These are phyloP conservation scores for Bradypodion pumilum DNA, from an alignment of 2,797 vertebrate genomes.

Conservation along the genomic window DNA sequence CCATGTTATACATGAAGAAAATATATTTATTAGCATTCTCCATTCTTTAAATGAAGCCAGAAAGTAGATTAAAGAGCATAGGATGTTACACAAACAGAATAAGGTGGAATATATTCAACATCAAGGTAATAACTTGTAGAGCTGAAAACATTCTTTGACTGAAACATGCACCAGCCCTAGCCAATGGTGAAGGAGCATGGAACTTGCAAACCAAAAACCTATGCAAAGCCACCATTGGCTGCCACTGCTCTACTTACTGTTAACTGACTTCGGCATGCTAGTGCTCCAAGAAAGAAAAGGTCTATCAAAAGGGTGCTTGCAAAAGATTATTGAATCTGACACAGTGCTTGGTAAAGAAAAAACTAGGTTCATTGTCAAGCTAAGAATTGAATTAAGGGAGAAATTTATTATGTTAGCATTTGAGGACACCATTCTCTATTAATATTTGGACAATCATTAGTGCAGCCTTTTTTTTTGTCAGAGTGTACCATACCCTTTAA, in stretches of 20 bases:
- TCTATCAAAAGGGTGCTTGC: constrained; percentile 33
- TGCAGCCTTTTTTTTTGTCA: constrained; percentile 49
- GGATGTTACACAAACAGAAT: constrained; percentile 30
- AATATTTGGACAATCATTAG: constrained; percentile 36
- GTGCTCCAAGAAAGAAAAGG: constrained; percentile 50
- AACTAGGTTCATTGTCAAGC: constrained; percentile 48
- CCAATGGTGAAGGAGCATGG: background rate
- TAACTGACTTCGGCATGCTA: constrained; percentile 38
- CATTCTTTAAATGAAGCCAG: constrained; percentile 27
- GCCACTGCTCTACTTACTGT: constrained; percentile 29
- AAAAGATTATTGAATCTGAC: constrained; percentile 43
- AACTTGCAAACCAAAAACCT: background rate
- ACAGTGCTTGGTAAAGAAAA: background rate
- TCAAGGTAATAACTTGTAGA: background rate
- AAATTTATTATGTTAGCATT: constrained; percentile 39
- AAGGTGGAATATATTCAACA: constrained; percentile 45
- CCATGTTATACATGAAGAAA: background rate
- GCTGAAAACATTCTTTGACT: background rate
- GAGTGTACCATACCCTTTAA: constrained; percentile 37
- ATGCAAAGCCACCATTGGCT: background rate
- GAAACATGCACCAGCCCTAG: background rate
- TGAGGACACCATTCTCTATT: constrained; percentile 43
- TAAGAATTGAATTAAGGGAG: constrained; percentile 30
- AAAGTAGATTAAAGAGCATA: constrained; percentile 24
- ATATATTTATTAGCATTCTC: constrained; percentile 20